Conservation (phyloP, 1,140 invertebrate genomes). For the Acyrthosiphon pisum region DNA sequence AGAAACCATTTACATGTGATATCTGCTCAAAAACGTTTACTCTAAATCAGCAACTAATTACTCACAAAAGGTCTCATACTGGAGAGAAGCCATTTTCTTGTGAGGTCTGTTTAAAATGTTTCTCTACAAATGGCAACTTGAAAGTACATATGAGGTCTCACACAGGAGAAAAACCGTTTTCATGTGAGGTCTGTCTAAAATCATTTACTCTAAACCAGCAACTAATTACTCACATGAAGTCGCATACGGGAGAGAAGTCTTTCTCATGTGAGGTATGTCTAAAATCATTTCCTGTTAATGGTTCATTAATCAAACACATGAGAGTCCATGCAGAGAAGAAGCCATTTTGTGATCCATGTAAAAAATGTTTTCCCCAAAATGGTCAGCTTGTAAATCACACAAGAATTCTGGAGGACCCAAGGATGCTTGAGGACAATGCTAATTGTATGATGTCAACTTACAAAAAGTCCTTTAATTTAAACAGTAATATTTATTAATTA, state of each 20-base stretch:
- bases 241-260: slow-evolving; percentile 71
- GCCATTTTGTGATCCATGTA: background rate
- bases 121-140: slow-evolving; percentile 47
- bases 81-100: slow-evolving; percentile 50
- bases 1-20: slow-evolving; percentile 44
- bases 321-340: slow-evolving; percentile 24
- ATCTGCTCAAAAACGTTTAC: background rate
- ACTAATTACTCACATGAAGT: slow-evolving; percentile 70
- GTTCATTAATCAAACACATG: slow-evolving; percentile 68
- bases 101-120: slow-evolving; percentile 37
- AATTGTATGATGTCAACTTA: slow-evolving; percentile 16
- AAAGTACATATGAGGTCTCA: slow-evolving; percentile 58
- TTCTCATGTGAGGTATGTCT: slow-evolving; percentile 71
- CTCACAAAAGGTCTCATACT: slow-evolving; percentile 32
- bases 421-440: background rate
- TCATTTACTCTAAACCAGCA: slow-evolving; percentile 51
- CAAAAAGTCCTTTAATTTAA: slow-evolving; percentile 14
- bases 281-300: slow-evolving; percentile 70
- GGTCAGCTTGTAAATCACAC: background rate
- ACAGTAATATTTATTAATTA: slow-evolving; percentile 14
- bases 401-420: background rate
- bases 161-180: slow-evolving; percentile 59
- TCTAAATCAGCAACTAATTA: background rate
- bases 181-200: slow-evolving; percentile 58
- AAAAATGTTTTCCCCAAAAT: background rate